Evolutionary conservation across 2,888 invertebrate species (phyloP).

Genomic region (Apodemia mormo): DNA sequence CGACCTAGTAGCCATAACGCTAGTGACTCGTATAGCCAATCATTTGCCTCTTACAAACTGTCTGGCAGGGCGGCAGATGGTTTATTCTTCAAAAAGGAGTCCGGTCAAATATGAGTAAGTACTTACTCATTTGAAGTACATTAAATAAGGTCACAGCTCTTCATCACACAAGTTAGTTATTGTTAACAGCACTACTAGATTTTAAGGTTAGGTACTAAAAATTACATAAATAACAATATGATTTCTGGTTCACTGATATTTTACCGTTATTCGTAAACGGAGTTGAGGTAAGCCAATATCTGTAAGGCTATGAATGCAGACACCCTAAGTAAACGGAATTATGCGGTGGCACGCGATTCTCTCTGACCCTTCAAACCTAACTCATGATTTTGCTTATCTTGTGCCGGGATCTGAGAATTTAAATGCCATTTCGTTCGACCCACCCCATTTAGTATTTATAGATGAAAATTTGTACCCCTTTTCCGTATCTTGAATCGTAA

Average conservation of each 20-base stretch:
- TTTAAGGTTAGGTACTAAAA: neutral
- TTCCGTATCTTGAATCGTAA: constrained; percentile 43
- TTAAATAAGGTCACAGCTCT: too few species aligned
- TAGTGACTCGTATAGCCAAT: too few species aligned
- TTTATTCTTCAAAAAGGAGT: too few species aligned
- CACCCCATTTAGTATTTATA: constrained; percentile 61
- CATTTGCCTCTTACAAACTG: too few species aligned
- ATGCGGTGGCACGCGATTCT: constrained; percentile 77
- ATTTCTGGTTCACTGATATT: constrained; percentile 22
- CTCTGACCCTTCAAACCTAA: constrained; percentile 74
- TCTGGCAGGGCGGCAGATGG: too few species aligned
- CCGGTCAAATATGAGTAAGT: too few species aligned
- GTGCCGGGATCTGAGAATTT: constrained; percentile 71
- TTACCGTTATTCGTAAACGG: constrained; percentile 38
- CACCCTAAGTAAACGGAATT: constrained; percentile 64
- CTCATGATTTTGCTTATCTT: constrained; percentile 79
- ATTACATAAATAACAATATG: neutral
- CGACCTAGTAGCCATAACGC: too few species aligned
- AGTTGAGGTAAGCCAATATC: constrained; percentile 40
- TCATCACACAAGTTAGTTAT: too few species aligned
- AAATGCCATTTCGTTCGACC: constrained; percentile 73
- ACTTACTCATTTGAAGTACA: too few species aligned
- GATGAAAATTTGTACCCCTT: constrained; percentile 56
- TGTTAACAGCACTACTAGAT: too few species aligned
- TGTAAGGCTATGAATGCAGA: constrained; percentile 46